Conservation (phyloP, 1,140 invertebrate genomes). For the Drosophila bifasciata region DNA sequence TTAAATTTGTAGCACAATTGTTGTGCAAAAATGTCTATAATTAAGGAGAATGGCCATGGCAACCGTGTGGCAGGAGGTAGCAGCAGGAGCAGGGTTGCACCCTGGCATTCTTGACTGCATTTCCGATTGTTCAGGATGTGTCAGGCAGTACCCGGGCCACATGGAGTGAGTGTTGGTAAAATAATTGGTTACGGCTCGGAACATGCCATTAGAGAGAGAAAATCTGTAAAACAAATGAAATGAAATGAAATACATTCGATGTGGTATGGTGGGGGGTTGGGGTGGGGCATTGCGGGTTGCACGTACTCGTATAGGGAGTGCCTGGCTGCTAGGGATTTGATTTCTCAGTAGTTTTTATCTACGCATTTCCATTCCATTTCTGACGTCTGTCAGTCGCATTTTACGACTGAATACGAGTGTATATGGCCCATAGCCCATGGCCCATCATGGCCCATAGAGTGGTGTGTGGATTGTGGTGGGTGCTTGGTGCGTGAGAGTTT, state of each 20-base stretch:
- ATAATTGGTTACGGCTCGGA: conserved; percentile 72
- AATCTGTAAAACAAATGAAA: conserved; percentile 46
- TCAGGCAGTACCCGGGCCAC: conserved; percentile 20
- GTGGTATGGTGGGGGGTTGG: background rate
- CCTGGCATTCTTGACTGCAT: conserved; percentile 62
- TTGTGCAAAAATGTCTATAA: conserved; percentile 75
- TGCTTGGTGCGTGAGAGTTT: conserved; percentile 70
- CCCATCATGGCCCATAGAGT: too few relatives aligned
- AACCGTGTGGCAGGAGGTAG: background rate
- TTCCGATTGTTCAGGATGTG: conserved; percentile 71
- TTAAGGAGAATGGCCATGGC: conserved; percentile 60
- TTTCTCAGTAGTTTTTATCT: conserved; percentile 71
- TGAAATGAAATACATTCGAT: conserved; percentile 33
- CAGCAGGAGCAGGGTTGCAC: conserved; percentile 27
- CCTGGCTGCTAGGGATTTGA: conserved; percentile 40
- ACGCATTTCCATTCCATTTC: conserved; percentile 64
- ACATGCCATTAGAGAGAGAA: conserved; percentile 38
- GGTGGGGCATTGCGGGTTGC: conserved; percentile 2
- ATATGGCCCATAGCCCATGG: too few relatives aligned
- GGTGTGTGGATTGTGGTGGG: too few relatives aligned
- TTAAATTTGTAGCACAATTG: conserved; percentile 77
- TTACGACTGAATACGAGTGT: conserved; percentile 9
- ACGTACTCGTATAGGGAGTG: conserved; percentile 13
- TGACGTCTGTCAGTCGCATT: conserved; percentile 77
- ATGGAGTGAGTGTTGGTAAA: conserved; percentile 61